Evolutionary conservation across 2,113 vertebrate species (phyloP).

Genomic region (Xyliphius kryptos): DNA sequence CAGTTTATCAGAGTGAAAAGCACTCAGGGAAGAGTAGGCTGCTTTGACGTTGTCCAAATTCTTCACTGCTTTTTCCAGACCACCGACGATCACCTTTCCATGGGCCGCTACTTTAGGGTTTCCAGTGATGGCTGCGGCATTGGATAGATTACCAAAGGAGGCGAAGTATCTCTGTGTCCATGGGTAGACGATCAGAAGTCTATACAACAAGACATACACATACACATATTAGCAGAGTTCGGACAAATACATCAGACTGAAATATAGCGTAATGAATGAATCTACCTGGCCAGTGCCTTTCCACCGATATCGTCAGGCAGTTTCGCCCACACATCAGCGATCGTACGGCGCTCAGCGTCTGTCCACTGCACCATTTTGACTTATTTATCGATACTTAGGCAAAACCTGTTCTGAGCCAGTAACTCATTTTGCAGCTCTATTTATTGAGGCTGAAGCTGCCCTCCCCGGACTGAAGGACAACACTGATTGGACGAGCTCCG

Average conservation of each 20-base stretch:
- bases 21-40: slow-evolving; percentile 34
- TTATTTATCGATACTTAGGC: too few relatives aligned
- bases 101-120: slow-evolving; percentile 56
- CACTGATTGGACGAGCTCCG: too few relatives aligned
- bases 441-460: too few relatives aligned
- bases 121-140: slow-evolving; percentile 56
- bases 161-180: slow-evolving; percentile 74
- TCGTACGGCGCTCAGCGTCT: slow-evolving; percentile 50
- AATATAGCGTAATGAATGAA: neutral
- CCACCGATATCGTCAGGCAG: slow-evolving; percentile 44
- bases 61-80: slow-evolving; percentile 35
- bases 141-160: slow-evolving; percentile 62
- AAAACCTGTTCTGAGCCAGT: too few relatives aligned
- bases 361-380: slow-evolving; percentile 58
- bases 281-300: slow-evolving; percentile 42
- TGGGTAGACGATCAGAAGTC: slow-evolving; percentile 61
- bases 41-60: slow-evolving; percentile 43
- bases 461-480: too few relatives aligned
- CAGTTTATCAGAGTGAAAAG: slow-evolving; percentile 47
- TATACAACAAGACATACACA: slow-evolving; percentile 13
- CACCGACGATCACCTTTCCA: slow-evolving; percentile 36
- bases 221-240: neutral
- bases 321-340: slow-evolving; percentile 49
- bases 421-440: too few relatives aligned
- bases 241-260: too few relatives aligned